Base-by-base conservation (phyloP, 2,113 vertebrate species). In the Chionis minor region DNA sequence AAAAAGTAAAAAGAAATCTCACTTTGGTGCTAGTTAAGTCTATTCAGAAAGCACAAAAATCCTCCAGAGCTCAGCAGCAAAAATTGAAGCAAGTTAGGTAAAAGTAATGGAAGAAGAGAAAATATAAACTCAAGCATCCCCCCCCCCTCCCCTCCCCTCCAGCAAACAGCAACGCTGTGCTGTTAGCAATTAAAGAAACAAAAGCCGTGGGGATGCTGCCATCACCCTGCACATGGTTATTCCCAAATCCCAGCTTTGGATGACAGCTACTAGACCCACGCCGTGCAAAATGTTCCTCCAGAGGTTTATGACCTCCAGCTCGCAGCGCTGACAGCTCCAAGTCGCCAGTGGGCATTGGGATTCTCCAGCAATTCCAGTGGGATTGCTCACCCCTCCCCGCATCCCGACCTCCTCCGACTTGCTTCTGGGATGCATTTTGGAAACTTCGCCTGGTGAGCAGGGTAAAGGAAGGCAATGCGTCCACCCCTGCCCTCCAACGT, bases 241-340 rank as follows among this genome's bases (percentile, higher is more conserved):
- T 90, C 82, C 94, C 95, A 88, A 67, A 77, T 56, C 77, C 73
- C 38, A 10, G 56, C 87, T 49, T 33, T 32, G 71, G 88, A 67
- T 84, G 93, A 94, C 92, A 96, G 95, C 93, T 90, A 55, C 75
- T 17, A 91, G 67, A 90, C 62, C 74, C 96, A 90, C 12, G 6
- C 81, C 52, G 56, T 47, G 87, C 91, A 73, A 66, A 93, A 92
- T 4, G 59, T 33, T 70, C 82, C 88, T 89, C 91, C 9, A 4
- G 90, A 93, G 91, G 54, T 78, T 89, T 73, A 62, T 0, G 4
- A 97, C 61, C 81, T 91, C 92, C 67, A 2, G 59, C 93, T 75
- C 16, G 1, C 69, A 55, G 87, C 3, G n/a, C 1, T 81, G 93
- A 95, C 92, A 94, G 92, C 80, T 85, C 84, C 3, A 3, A 47